Conservation (phyloP, 2,113 vertebrate species). For the Cavia aperea region DNA sequence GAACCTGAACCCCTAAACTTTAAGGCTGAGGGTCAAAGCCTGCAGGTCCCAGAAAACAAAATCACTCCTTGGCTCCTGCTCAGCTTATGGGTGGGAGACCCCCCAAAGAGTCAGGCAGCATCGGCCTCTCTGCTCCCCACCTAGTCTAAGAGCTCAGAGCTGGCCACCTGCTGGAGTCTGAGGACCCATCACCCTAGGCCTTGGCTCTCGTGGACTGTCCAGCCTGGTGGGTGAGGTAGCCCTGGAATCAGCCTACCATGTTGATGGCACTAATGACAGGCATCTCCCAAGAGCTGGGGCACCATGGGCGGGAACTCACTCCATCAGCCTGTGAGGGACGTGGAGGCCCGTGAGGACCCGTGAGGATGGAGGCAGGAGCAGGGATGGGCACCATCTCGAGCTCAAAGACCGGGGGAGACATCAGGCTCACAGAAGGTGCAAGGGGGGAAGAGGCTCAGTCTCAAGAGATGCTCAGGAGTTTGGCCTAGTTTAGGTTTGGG, state of each 20-base stretch:
- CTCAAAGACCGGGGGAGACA: not conserved
- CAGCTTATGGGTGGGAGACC: not conserved
- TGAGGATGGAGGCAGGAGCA: not conserved
- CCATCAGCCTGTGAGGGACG: not conserved
- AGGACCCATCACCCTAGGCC: not conserved
- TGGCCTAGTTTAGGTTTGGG: conserved; percentile 47
- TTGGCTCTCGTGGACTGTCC: not conserved
- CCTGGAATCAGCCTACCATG: not conserved
- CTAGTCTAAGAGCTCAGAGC: not conserved
- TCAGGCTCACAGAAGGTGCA: not conserved
- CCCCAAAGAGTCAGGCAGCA: not conserved
- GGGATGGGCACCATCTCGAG: not conserved
- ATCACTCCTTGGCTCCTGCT: not conserved
- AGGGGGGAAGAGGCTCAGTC: not conserved
- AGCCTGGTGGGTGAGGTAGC: too few species aligned
- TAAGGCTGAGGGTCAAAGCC: not conserved
- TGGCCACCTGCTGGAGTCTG: not conserved
- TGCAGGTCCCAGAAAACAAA: not conserved
- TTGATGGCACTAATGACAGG: too few species aligned
- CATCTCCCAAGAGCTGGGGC: too few species aligned
- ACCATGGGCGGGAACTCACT: not conserved
- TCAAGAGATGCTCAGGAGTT: not conserved
- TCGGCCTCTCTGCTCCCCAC: not conserved
- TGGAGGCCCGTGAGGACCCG: not conserved
- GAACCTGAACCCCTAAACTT: not conserved